These are phyloP conservation scores for Frankliniella intonsa DNA, from an alignment of 2,888 invertebrate species.

Conservation along the genomic window DNA sequence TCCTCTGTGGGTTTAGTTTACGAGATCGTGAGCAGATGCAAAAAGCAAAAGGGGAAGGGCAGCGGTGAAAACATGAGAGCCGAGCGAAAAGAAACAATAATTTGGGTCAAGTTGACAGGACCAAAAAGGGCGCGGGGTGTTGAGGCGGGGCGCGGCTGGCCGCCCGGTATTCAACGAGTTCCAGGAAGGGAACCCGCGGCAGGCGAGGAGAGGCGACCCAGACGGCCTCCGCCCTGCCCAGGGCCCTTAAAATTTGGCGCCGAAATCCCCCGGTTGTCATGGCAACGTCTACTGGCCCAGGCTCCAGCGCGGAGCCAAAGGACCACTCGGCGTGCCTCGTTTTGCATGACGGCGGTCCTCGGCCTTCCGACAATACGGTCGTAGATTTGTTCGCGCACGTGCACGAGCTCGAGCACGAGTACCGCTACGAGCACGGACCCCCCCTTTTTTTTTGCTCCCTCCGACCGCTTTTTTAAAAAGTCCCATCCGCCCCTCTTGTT, in stretches of 20 bases:
- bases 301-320: too few species aligned
- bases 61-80: not conserved
- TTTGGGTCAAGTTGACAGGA: conserved; percentile 6
- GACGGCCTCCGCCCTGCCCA: not conserved
- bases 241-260: not conserved
- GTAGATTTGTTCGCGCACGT: too few species aligned
- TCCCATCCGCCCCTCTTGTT: too few species aligned
- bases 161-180: conserved; percentile 13
- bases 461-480: too few species aligned
- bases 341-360: too few species aligned
- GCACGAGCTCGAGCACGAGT: too few species aligned
- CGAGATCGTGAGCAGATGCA: conserved; percentile 18
- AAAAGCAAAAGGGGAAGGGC: not conserved
- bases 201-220: not conserved
- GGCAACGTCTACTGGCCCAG: not conserved
- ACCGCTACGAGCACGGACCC: too few species aligned
- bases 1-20: not conserved
- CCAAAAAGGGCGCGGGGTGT: not conserved
- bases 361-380: not conserved
- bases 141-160: not conserved
- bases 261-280: not conserved
- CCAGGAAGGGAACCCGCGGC: not conserved
- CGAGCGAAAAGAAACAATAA: not conserved
- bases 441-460: too few species aligned
- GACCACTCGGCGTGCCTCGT: too few species aligned